phyloP scores from a whole-genome alignment of 2,797 vertebrate species.

The Hoplostethus atlanticus region DNA sequence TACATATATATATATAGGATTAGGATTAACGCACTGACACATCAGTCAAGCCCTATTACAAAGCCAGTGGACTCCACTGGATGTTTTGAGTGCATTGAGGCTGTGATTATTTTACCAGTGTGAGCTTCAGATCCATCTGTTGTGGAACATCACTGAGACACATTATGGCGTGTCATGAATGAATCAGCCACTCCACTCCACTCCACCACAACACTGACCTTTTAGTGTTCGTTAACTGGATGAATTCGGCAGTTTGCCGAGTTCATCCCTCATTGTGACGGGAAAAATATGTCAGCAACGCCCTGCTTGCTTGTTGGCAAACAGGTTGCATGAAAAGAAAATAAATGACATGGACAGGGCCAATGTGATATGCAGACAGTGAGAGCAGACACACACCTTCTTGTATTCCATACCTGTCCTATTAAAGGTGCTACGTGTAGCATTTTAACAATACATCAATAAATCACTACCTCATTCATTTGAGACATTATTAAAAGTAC shows the following conservation, averaged over 20 bases:
- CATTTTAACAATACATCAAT: neutral
- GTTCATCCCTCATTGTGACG: conserved; percentile 29
- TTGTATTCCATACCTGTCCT: neutral
- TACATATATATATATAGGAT: too few relatives aligned
- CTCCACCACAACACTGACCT: conserved; percentile 49
- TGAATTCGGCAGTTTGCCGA: conserved; percentile 22
- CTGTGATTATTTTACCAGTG: neutral
- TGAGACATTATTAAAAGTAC: too few relatives aligned
- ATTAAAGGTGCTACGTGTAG: neutral
- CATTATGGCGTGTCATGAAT: conserved; percentile 27
- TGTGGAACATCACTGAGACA: neutral
- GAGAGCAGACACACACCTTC: neutral
- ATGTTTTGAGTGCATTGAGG: neutral
- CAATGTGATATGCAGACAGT: neutral
- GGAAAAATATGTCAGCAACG: conserved; percentile 3
- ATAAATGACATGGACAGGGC: neutral
- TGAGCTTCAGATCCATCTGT: conserved; percentile 4
- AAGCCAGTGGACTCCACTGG: neutral
- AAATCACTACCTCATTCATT: neutral
- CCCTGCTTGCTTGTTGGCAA: neutral
- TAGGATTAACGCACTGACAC: neutral
- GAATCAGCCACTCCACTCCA: conserved; percentile 44
- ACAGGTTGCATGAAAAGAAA: neutral
- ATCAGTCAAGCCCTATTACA: conserved; percentile 6
- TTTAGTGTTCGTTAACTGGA: conserved; percentile 43